Conservation (phyloP, 1,140 invertebrate genomes). For the Stegodyphus dumicola region DNA sequence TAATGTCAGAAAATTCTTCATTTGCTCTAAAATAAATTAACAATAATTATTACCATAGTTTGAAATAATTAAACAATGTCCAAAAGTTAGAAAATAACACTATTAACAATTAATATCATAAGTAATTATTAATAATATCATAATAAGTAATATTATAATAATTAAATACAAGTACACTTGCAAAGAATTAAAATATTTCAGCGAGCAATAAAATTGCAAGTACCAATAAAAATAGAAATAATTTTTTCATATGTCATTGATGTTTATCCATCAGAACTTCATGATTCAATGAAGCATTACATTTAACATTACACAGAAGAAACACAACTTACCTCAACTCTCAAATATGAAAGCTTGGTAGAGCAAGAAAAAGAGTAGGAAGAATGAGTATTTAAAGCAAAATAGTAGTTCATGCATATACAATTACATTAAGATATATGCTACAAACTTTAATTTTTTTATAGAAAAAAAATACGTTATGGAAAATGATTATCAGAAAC, state of each 20-base stretch:
- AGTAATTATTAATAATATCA: neutral
- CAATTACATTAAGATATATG: neutral
- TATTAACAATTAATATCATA: neutral
- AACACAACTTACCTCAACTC: slow-evolving; percentile 32
- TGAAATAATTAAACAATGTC: neutral
- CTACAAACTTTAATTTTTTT: neutral
- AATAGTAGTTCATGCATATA: neutral
- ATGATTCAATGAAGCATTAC: no score
- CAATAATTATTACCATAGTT: neutral
- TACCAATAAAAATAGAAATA: no score
- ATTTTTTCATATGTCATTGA: no score
- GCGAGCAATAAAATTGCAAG: no score
- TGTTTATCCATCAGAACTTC: no score
- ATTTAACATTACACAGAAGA: neutral
- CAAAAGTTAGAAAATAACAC: neutral
- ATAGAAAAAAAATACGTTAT: neutral
- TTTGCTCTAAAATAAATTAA: slow-evolving; percentile 42
- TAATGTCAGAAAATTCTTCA: slow-evolving; percentile 84
- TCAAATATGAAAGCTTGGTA: slow-evolving; percentile 34
- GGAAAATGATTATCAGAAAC: neutral
- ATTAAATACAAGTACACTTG: no score
- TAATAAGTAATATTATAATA: no score
- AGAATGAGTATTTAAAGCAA: neutral
- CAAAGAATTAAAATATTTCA: no score
- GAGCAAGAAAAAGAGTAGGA: slow-evolving; percentile 8